These are phyloP conservation scores for Bugula neritina DNA, from an alignment of 2,888 invertebrate genomes.

Conservation along the genomic window DNA sequence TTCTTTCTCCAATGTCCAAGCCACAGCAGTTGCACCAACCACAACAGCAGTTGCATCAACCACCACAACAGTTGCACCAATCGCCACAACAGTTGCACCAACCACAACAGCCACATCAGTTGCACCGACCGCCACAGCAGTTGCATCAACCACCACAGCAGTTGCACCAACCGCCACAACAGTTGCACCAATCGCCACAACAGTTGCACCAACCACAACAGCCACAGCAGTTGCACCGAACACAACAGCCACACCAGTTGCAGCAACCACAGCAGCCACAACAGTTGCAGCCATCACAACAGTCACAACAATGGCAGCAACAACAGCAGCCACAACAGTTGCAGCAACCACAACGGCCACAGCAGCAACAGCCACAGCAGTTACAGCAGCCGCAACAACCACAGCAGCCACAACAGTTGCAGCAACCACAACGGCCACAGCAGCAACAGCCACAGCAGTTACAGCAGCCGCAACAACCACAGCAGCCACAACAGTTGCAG, in stretches of 20 bases:
- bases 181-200: constrained; percentile 27
- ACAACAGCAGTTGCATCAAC: not conserved
- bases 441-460: constrained; percentile 26
- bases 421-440: constrained; percentile 28
- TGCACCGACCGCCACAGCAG: constrained; percentile 28
- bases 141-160: constrained; percentile 29
- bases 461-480: constrained; percentile 23
- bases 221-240: constrained; percentile 28
- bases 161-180: constrained; percentile 17
- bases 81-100: not conserved
- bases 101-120: constrained; percentile 28
- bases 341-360: not conserved
- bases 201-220: constrained; percentile 33
- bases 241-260: constrained; percentile 32
- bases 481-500: constrained; percentile 29
- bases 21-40: too few species aligned
- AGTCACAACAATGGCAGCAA: constrained; percentile 27
- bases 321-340: constrained; percentile 17
- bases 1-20: too few species aligned
- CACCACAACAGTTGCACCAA: not conserved
- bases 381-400: not conserved
- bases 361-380: not conserved
- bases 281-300: constrained; percentile 28
- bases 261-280: constrained; percentile 29
- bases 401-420: not conserved